These are phyloP conservation scores for Acanthis flammea DNA, from an alignment of 2,797 vertebrate species.

Conservation along the genomic window DNA sequence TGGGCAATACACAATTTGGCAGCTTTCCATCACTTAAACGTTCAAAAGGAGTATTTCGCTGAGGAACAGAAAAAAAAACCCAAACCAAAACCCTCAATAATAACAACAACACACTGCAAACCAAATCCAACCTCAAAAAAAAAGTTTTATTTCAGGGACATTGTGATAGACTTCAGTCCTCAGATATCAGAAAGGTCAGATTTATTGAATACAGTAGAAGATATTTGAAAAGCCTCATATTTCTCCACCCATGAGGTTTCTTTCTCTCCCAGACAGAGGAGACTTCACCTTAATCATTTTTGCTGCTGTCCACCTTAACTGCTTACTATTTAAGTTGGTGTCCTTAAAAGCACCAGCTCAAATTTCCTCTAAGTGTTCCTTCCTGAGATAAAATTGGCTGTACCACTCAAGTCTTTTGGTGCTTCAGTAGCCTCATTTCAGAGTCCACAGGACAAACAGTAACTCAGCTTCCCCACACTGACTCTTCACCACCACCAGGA, in stretches of 20 bases:
- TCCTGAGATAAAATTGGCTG: not conserved
- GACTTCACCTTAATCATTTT: not conserved
- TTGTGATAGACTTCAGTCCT: not conserved
- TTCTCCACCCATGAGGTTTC: not conserved
- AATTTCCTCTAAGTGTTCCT: not conserved
- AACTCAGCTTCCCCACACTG: not conserved
- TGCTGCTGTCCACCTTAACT: not conserved
- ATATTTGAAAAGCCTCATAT: not conserved
- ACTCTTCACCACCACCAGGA: not conserved
- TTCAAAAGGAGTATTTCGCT: not conserved
- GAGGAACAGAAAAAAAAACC: rapidly evolving
- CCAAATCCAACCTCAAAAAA: not conserved
- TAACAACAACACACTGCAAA: not conserved
- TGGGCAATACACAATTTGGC: not conserved
- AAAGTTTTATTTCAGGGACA: not conserved
- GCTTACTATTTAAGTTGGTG: not conserved
- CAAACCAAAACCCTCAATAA: not conserved
- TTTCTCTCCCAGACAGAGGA: not conserved
- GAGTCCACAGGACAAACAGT: not conserved
- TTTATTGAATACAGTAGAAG: not conserved
- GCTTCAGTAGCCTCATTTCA: not conserved
- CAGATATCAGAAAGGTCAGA: not conserved
- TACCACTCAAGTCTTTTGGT: not conserved
- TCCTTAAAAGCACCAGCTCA: not conserved
- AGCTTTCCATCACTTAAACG: not conserved